These are phyloP conservation scores for Microctenopoma lineatum DNA, from an alignment of 2,797 vertebrate species.

Conservation along the genomic window DNA sequence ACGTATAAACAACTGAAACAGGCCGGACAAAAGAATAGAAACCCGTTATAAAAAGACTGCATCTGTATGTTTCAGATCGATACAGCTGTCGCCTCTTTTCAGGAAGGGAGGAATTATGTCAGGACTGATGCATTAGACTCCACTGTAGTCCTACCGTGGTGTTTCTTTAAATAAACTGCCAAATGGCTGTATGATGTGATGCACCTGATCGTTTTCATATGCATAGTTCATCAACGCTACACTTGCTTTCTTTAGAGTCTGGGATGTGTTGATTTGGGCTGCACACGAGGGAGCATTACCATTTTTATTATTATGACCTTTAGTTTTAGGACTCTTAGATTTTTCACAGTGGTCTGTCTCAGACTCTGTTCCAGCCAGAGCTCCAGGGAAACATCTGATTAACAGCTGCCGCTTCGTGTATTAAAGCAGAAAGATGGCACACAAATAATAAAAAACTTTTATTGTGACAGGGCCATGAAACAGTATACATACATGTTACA, in stretches of 20 bases:
- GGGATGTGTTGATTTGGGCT: slow-evolving; percentile 2
- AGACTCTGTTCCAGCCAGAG: background rate
- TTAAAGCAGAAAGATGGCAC: slow-evolving; percentile 20
- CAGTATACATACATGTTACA: slow-evolving; percentile 26
- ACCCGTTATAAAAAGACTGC: background rate
- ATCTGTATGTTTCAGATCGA: no score
- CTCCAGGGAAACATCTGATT: slow-evolving; percentile 9
- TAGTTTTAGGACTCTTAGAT: slow-evolving; percentile 10
- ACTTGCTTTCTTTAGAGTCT: slow-evolving; percentile 1
- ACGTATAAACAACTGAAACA: background rate
- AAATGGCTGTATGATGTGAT: background rate
- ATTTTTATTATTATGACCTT: slow-evolving; percentile 32
- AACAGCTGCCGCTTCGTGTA: slow-evolving; percentile 4
- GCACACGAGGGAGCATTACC: background rate
- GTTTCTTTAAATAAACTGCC: no score
- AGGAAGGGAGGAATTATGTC: background rate
- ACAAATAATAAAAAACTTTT: slow-evolving; percentile 41
- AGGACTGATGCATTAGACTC: background rate
- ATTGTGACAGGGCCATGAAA: background rate
- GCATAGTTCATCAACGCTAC: background rate
- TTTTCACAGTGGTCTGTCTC: background rate
- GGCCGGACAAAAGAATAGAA: background rate
- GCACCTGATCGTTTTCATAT: slow-evolving; percentile 14
- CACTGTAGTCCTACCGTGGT: background rate
- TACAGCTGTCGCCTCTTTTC: no score